Percentiles rank a stretch among this genome's conserved stretches.
Evolutionary conservation across 2,888 invertebrate genomes (phyloP).

Genomic region (Trichogramma evanescens): DNA sequence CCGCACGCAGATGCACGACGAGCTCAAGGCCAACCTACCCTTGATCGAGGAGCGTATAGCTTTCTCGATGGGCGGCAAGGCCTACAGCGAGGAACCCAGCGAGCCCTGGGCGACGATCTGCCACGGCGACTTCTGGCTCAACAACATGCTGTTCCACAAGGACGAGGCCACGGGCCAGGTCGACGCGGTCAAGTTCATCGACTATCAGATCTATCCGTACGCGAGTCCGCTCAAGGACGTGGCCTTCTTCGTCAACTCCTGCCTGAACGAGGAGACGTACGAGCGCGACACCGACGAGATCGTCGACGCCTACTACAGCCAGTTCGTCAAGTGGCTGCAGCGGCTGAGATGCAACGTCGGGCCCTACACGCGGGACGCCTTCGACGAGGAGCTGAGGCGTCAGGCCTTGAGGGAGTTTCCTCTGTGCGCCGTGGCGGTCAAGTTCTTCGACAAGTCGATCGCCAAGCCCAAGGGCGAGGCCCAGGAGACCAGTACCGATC

Average conservation of each 20-base stretch:
- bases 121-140: slow-evolving; percentile 58
- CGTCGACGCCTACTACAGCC: slow-evolving; percentile 50
- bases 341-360: slow-evolving; percentile 43
- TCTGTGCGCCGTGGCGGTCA: slow-evolving; percentile 20
- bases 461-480: too few species aligned
- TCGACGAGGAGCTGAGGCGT: slow-evolving; percentile 25
- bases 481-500: too few species aligned
- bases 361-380: slow-evolving; percentile 26
- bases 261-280: slow-evolving; percentile 46
- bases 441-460: background rate
- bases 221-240: slow-evolving; percentile 51
- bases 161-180: slow-evolving; percentile 40
- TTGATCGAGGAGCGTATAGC: background rate
- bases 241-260: slow-evolving; percentile 52
- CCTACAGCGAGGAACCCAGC: slow-evolving; percentile 14
- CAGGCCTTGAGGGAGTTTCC: slow-evolving; percentile 30
- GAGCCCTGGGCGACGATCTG: slow-evolving; percentile 52
- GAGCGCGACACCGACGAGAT: slow-evolving; percentile 49
- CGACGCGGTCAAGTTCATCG: slow-evolving; percentile 52
- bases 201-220: slow-evolving; percentile 55
- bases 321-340: slow-evolving; percentile 46
- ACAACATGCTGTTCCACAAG: slow-evolving; percentile 54
- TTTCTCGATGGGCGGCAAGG: background rate
- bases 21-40: slow-evolving; percentile 24
- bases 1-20: slow-evolving; percentile 33